Percentiles rank a stretch among this genome's conserved stretches.
phyloP scores from a whole-genome alignment of 2,113 vertebrate genomes.

The Gasterosteus aculeatus region DNA sequence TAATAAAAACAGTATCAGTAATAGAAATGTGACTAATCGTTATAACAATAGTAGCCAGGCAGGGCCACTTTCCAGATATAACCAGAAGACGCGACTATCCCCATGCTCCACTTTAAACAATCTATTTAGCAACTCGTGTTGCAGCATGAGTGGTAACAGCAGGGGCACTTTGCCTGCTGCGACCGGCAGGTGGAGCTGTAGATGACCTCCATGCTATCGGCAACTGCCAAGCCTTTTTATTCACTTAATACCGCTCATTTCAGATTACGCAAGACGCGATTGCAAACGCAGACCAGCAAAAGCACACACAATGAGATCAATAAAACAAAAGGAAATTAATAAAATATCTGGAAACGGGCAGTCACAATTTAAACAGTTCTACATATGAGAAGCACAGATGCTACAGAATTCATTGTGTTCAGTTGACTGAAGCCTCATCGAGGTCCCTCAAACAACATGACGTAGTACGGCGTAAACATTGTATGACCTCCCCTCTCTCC shows the following conservation, averaged over 20 bases:
- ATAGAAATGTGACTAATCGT: not conserved
- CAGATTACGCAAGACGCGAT: not conserved
- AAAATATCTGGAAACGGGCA: not conserved
- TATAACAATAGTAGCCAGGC: not conserved
- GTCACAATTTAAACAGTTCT: not conserved
- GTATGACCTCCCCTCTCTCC: not conserved
- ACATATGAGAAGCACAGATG: not conserved
- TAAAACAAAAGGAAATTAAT: not conserved
- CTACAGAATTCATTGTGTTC: not conserved
- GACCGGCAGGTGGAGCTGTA: slow-evolving; percentile 23
- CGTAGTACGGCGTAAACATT: not conserved
- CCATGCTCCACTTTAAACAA: not conserved
- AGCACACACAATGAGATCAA: not conserved
- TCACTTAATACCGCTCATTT: not conserved
- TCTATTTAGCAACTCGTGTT: not conserved
- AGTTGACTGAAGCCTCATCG: not conserved
- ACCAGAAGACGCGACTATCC: not conserved
- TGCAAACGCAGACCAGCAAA: not conserved
- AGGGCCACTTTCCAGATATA: not conserved
- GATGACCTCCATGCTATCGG: not conserved
- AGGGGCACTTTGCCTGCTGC: not conserved
- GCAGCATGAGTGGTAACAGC: not conserved
- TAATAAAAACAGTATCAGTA: not conserved
- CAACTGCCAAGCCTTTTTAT: not conserved
- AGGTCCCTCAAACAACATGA: not conserved